Conservation (phyloP, 2,113 vertebrate genomes). For the Casuarius casuarius region DNA sequence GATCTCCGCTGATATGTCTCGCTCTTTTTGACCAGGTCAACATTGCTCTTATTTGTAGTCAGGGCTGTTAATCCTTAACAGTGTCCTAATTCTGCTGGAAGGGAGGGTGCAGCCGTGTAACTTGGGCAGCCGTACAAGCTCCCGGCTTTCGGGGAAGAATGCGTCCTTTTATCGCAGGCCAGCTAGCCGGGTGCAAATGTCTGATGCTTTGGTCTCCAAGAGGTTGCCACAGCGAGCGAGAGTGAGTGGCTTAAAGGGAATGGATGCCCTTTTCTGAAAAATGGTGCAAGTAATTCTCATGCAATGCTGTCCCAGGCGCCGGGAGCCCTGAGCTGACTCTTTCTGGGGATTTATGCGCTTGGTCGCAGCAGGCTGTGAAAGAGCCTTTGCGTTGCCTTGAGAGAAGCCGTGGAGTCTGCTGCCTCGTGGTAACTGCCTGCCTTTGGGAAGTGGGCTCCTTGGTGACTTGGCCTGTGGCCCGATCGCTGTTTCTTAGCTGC, state of each 20-base stretch:
- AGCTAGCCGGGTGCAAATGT: neutral
- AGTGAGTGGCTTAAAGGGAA: neutral
- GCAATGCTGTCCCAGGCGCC: neutral
- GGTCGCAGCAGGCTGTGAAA: neutral
- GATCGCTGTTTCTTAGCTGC: rapidly evolving
- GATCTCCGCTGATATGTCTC: neutral
- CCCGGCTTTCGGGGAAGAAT: neutral
- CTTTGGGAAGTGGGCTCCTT: neutral
- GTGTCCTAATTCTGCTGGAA: neutral
- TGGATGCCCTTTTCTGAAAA: neutral
- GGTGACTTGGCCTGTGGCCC: neutral
- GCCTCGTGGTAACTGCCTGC: neutral
- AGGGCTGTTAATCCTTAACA: conserved; percentile 23
- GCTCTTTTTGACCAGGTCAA: neutral
- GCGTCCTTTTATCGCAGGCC: neutral
- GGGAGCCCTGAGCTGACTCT: neutral
- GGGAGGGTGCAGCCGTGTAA: neutral
- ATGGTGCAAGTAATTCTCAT: neutral
- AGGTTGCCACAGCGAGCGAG: neutral
- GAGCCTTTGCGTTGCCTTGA: neutral
- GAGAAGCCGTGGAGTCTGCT: neutral
- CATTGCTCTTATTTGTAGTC: neutral
- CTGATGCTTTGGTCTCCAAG: neutral
- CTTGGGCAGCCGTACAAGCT: neutral
- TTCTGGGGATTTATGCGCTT: neutral